phyloP scores from a whole-genome alignment of 2,113 vertebrate genomes.

The Silurus asotus region DNA sequence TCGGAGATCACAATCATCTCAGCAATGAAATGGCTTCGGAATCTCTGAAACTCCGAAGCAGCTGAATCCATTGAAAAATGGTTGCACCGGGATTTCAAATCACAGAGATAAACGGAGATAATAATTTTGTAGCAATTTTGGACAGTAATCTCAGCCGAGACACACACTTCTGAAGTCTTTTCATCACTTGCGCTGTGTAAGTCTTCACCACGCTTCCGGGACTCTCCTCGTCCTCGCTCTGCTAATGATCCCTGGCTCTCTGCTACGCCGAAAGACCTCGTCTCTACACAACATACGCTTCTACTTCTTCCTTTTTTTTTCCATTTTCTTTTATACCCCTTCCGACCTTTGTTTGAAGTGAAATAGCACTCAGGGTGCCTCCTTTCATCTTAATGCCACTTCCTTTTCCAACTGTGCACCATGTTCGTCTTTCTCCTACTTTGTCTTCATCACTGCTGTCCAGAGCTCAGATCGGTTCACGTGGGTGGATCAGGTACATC shows the following conservation, averaged over 20 bases:
- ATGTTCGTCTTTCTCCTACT: neutral
- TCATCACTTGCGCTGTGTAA: neutral
- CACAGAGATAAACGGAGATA: neutral
- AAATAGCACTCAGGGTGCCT: constrained; percentile 40
- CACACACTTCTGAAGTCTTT: neutral
- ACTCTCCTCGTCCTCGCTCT: neutral
- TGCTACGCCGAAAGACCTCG: neutral
- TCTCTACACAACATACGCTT: constrained; percentile 29
- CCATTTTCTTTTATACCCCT: neutral
- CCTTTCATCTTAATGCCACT: constrained; percentile 56
- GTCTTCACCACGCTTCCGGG: neutral
- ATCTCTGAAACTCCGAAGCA: neutral
- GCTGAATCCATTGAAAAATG: neutral
- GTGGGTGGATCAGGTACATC: neutral
- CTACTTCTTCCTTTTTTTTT: neutral
- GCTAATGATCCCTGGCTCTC: neutral
- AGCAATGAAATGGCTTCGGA: no score
- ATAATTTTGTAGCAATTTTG: neutral
- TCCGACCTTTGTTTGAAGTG: constrained; percentile 51
- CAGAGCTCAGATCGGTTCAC: neutral
- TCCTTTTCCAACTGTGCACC: constrained; percentile 28
- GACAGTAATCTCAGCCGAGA: neutral
- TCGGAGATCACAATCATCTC: no score
- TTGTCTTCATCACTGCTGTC: neutral
- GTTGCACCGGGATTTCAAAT: neutral